These are phyloP conservation scores for Cephus sareptanus DNA, from an alignment of 2,888 invertebrate genomes.

Conservation along the genomic window DNA sequence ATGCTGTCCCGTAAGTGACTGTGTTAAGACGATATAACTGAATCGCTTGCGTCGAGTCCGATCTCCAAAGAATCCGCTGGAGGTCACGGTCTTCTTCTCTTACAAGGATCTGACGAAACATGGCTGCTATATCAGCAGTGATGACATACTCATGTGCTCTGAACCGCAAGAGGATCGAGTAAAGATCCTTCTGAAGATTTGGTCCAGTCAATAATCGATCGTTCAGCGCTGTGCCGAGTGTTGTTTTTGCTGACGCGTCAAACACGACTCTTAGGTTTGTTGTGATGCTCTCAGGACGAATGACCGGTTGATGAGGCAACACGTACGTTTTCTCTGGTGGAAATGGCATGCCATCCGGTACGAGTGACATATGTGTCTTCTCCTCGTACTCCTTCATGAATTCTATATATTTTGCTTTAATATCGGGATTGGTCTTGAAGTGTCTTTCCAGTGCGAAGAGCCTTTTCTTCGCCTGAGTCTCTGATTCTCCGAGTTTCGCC, in stretches of 20 bases:
- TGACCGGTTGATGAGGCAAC: conserved; percentile 19
- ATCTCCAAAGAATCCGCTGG: conserved; percentile 24
- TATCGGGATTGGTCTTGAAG: conserved; percentile 15
- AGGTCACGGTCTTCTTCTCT: conserved; percentile 20
- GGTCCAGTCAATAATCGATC: conserved; percentile 11
- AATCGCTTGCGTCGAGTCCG: background rate
- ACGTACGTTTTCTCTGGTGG: background rate
- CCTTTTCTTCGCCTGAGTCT: conserved; percentile 14
- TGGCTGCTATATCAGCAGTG: conserved; percentile 25
- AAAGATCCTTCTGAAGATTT: conserved; percentile 13
- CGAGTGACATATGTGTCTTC: conserved; percentile 17
- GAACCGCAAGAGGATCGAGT: conserved; percentile 9
- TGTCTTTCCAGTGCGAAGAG: conserved; percentile 16
- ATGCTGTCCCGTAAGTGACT: conserved; percentile 24
- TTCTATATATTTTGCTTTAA: conserved; percentile 13
- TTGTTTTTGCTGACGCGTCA: conserved; percentile 11
- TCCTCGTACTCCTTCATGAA: conserved; percentile 22
- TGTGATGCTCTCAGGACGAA: conserved; percentile 8
- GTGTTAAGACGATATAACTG: conserved; percentile 18
- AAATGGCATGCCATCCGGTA: background rate
- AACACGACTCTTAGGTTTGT: conserved; percentile 13
- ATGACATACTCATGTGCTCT: conserved; percentile 21
- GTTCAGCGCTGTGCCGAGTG: conserved; percentile 9
- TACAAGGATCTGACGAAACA: conserved; percentile 26
- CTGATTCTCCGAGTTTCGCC: conserved; percentile 21